Evolutionary conservation across 2,888 invertebrate species (phyloP).

Genomic region (Margaritifera margaritifera): DNA sequence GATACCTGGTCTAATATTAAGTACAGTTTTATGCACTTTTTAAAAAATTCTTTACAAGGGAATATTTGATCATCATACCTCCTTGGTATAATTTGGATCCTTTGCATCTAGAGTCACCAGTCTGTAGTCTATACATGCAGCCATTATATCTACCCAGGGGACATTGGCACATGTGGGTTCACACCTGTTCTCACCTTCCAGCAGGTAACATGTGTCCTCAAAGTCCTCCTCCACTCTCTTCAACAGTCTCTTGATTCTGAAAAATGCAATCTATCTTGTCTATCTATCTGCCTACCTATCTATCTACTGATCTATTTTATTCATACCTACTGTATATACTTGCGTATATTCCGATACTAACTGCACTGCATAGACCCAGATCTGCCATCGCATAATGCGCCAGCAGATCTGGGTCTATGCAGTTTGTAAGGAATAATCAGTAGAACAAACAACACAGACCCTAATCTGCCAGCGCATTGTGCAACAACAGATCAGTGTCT

Average conservation of each 20-base stretch:
- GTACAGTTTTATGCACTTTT: too few relatives aligned
- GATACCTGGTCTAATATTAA: too few relatives aligned
- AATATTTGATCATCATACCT: conserved; percentile 10
- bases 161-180: conserved; percentile 58
- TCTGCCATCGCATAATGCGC: too few relatives aligned
- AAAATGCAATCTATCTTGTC: background rate
- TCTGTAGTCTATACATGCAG: conserved; percentile 59
- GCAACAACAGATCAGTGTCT: too few relatives aligned
- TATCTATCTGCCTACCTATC: background rate
- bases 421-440: too few relatives aligned
- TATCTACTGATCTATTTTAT: background rate
- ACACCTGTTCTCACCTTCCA: conserved; percentile 48
- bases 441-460: too few relatives aligned
- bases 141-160: conserved; percentile 63
- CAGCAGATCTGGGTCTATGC: too few relatives aligned
- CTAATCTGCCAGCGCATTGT: too few relatives aligned
- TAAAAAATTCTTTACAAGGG: too few relatives aligned
- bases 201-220: conserved; percentile 57
- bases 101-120: conserved; percentile 42
- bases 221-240: conserved; percentile 47
- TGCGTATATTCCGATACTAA: too few relatives aligned
- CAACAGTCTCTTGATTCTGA: conserved; percentile 49
- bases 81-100: conserved; percentile 33
- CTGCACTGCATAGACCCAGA: too few relatives aligned
- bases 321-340: too few relatives aligned